Percentiles rank a stretch among this genome's conserved stretches.
Conservation (phyloP, 2,797 vertebrate genomes). For the Stomatorhinus walkeri region DNA sequence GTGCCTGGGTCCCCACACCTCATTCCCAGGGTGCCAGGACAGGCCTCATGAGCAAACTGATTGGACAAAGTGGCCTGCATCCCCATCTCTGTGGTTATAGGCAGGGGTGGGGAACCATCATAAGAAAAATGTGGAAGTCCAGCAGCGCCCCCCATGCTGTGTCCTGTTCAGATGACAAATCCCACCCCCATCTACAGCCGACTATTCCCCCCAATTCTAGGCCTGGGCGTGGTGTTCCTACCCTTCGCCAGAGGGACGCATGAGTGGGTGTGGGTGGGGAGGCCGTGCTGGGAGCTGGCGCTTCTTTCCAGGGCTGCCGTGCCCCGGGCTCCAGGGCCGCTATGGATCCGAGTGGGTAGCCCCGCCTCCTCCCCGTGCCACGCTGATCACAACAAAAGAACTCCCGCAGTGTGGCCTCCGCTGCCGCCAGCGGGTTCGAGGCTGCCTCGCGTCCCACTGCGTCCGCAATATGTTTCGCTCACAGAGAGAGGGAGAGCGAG, state of each 20-base stretch:
- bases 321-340: neutral
- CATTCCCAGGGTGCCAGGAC: neutral
- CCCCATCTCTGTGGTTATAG: neutral
- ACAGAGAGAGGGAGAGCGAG: neutral
- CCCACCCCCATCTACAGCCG: neutral
- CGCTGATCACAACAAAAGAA: slow-evolving; percentile 33
- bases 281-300: neutral
- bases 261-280: neutral
- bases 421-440: slow-evolving; percentile 9
- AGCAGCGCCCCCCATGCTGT: neutral
- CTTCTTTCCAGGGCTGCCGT: neutral
- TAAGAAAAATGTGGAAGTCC: neutral
- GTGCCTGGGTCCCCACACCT: neutral
- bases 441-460: slow-evolving; percentile 23
- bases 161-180: neutral
- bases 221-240: neutral
- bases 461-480: slow-evolving; percentile 31
- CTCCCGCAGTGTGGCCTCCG: slow-evolving; percentile 22
- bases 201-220: neutral
- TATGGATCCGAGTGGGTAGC: neutral
- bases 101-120: neutral
- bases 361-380: slow-evolving; percentile 14
- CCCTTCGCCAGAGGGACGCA: neutral
- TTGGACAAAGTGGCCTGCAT: neutral
- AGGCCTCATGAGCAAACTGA: neutral